Evolutionary conservation across 2,113 vertebrate species (phyloP), one percentile per base, ranked within the genome.

Genomic region (Vidua chalybeata): DNA sequence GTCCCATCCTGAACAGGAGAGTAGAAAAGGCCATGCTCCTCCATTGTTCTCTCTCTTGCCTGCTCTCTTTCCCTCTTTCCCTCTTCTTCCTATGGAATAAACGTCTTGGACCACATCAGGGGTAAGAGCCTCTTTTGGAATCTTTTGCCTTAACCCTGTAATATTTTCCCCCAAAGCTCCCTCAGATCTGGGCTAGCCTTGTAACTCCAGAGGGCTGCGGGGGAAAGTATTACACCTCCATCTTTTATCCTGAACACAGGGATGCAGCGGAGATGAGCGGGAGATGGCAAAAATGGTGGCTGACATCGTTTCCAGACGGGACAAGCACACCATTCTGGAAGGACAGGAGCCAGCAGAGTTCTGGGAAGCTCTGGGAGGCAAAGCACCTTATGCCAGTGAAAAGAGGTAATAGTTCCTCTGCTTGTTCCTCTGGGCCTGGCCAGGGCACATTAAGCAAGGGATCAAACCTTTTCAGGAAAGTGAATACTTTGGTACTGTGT

Each of bases 241-340:
- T 87, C 49, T 93, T n/a, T 39, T 46, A 8, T 72, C 64, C 46
- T 63, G 39, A 35, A 30, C 56, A 19, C 95, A 99, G 99, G 99
- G 99, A 39, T 99, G 99, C 98, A 99, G 97, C 0, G 99, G 99
- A 7, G 99, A 99, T 75, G 99, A 99, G 97, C 96, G 99, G 56
- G 97, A 98, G 96, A 98, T 99, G 98, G 99, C 97, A 9, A 99
- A 98, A 97, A 91, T 88, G 2, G 97, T 99, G n/a, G 97, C 98
- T 48, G 98, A 98, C 51, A 96, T 98, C 7, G 83, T 99, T 78
- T 98, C 98, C 87, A 98, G 94, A 45, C 91, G 98, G 79, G 99
- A 99, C 91, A 99, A 98, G 89, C 98, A 98, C 83, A 98, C 98
- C 69, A 96, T 99, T 90, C 98, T 98, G 98, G 99, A 99, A 85